Conservation (phyloP, 1,140 invertebrate species). For the Stenopsyche tienmushanensis region DNA sequence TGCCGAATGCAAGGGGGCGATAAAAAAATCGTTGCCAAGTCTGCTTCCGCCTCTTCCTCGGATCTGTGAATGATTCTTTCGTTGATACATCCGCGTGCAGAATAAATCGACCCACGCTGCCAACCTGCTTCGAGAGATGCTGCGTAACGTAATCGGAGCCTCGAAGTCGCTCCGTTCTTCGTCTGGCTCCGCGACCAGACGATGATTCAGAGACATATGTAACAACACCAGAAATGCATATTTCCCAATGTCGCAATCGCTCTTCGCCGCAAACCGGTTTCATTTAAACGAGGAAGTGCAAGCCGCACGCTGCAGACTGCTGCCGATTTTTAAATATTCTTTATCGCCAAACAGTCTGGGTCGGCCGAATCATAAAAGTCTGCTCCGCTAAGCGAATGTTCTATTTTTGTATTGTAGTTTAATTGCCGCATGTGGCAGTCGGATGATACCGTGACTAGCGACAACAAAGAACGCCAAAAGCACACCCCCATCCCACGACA, state of each 20-base stretch:
- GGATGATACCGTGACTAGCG: too few species aligned
- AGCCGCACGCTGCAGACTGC: neutral
- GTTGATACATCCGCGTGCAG: neutral
- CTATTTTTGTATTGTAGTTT: neutral
- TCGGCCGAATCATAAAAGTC: neutral
- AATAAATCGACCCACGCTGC: neutral
- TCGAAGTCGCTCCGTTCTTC: neutral
- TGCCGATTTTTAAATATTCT: neutral
- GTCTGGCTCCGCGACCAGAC: neutral
- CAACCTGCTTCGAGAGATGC: neutral
- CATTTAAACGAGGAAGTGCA: neutral
- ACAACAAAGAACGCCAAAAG: too few species aligned
- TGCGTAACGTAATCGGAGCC: neutral
- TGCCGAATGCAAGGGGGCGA: too few species aligned
- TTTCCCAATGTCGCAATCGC: neutral
- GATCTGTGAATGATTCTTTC: neutral
- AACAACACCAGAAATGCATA: too few species aligned
- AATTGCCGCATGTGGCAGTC: neutral
- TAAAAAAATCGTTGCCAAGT: too few species aligned
- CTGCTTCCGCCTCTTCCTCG: too few species aligned
- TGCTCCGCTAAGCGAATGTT: neutral
- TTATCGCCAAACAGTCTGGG: neutral
- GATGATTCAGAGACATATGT: neutral
- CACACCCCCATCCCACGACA: too few species aligned
- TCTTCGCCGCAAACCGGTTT: neutral